Percentiles rank a stretch among this genome's conserved stretches.
These are phyloP conservation scores for Eueides isabella DNA, from an alignment of 1,140 invertebrate genomes.

Conservation along the genomic window DNA sequence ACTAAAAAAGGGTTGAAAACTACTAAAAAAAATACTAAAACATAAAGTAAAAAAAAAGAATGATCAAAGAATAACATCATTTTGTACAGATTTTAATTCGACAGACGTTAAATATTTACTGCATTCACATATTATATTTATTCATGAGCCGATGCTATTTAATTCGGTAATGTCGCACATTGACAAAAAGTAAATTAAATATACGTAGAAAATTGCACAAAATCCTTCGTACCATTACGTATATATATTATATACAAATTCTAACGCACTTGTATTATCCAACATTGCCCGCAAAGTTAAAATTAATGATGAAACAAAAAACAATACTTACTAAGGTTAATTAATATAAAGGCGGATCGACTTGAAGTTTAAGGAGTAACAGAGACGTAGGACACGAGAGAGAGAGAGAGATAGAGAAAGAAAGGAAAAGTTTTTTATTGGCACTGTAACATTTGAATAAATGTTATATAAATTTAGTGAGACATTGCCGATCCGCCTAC, in stretches of 20 bases:
- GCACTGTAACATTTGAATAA: background rate
- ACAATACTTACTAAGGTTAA: background rate
- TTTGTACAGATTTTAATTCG: slow-evolving; percentile 81
- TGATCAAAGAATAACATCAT: slow-evolving; percentile 67
- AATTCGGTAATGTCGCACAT: slow-evolving; percentile 74
- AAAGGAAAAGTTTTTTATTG: background rate
- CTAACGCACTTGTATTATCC: slow-evolving; percentile 42
- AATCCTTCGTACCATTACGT: slow-evolving; percentile 63
- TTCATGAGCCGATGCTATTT: slow-evolving; percentile 59
- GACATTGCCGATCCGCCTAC: background rate
- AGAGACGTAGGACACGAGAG: background rate
- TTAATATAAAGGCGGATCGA: background rate
- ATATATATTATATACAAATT: slow-evolving; percentile 58
- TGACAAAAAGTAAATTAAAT: slow-evolving; percentile 47
- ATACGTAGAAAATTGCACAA: slow-evolving; percentile 59
- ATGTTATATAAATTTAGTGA: background rate
- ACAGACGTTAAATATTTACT: slow-evolving; percentile 77
- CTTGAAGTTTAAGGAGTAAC: background rate
- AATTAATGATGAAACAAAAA: background rate
- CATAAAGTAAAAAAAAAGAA: slow-evolving; percentile 19
- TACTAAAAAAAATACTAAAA: slow-evolving; percentile 38
- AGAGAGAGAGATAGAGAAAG: background rate
- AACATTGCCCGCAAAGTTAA: slow-evolving; percentile 42
- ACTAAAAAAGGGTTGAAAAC: slow-evolving; percentile 37
- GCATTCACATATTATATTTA: slow-evolving; percentile 64